A percentile compares a stretch with the other conserved stretches of the same genome.
Conservation (phyloP, 2,113 vertebrate genomes). For the Naja naja region DNA sequence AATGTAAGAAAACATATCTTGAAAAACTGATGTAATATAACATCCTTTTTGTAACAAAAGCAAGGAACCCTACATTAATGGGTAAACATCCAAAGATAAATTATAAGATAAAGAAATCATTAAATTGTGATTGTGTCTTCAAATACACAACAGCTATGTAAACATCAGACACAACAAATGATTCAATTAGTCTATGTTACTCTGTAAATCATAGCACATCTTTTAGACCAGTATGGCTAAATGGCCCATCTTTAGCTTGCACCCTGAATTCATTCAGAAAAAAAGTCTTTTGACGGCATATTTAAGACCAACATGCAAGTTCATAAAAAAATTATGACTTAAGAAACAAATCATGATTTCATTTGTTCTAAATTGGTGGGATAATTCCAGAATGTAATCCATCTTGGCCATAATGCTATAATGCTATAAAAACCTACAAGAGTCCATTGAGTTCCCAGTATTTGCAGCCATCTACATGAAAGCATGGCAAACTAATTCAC, state of each 20-base stretch:
- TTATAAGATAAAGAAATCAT: background rate
- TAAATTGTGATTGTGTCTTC: background rate
- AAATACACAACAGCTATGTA: background rate
- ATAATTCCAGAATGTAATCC: background rate
- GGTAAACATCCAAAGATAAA: background rate
- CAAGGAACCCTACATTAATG: background rate
- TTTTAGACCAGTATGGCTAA: background rate
- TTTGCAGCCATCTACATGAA: background rate
- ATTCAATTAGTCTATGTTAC: background rate
- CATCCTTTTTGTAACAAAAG: background rate
- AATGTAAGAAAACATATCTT: background rate
- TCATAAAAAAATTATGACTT: background rate
- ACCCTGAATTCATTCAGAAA: background rate
- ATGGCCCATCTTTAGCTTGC: background rate
- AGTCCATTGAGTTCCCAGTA: background rate
- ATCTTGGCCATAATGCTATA: background rate
- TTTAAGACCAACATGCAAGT: background rate
- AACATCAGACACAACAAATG: background rate
- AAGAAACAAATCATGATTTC: background rate
- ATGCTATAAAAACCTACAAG: background rate
- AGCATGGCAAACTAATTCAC: background rate
- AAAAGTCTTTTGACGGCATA: background rate
- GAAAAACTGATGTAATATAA: background rate
- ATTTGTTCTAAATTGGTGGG: background rate
- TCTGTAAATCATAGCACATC: background rate